phyloP scores from a whole-genome alignment of 2,888 invertebrate species.

The Cephus pulcher region DNA sequence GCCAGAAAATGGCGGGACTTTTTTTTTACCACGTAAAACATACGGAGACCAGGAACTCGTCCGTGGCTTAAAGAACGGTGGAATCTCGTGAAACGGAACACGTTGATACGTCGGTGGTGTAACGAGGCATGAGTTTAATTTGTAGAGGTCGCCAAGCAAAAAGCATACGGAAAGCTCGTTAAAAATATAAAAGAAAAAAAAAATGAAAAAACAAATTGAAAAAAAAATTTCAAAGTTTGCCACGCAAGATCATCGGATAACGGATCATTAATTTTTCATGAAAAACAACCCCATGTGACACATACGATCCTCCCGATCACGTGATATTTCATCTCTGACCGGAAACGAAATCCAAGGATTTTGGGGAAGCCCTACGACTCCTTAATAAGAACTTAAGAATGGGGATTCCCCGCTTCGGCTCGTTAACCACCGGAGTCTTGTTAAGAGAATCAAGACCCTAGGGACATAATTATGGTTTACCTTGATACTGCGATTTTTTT shows the following conservation, averaged over 20 bases:
- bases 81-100: neutral
- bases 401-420: neutral
- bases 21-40: constrained; percentile 14
- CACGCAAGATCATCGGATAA: neutral
- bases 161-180: neutral
- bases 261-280: neutral
- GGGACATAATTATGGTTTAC: neutral
- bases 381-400: neutral
- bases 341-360: neutral
- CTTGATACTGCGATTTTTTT: neutral
- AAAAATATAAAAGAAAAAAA: neutral
- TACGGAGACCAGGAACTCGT: neutral
- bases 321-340: neutral
- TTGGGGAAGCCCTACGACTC: neutral
- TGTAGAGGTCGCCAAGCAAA: neutral
- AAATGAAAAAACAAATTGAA: neutral
- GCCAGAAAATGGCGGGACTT: constrained; percentile 38
- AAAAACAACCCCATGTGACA: neutral
- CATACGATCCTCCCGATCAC: neutral
- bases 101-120: neutral
- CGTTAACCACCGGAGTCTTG: neutral
- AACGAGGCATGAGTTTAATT: neutral
- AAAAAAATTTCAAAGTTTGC: neutral
- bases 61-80: neutral
- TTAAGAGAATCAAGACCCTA: neutral